phyloP scores from a whole-genome alignment of 2,888 invertebrate species.

The Serripes groenlandicus region DNA sequence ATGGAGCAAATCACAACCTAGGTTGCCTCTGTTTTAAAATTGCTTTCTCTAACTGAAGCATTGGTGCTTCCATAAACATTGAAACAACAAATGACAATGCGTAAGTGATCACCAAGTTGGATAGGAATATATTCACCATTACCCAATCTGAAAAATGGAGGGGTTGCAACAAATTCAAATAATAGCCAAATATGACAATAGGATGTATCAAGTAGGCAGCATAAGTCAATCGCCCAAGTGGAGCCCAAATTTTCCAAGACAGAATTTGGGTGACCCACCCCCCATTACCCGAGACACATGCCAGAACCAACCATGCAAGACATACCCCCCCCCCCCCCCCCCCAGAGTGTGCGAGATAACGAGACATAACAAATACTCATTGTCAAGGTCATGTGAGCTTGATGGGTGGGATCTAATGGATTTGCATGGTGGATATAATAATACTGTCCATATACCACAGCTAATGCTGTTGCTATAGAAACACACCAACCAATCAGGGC shows the following conservation, averaged over 20 bases:
- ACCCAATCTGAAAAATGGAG: conserved; percentile 62
- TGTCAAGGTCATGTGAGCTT: conserved; percentile 59
- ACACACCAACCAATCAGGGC: conserved; percentile 78
- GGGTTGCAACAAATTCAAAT: conserved; percentile 47
- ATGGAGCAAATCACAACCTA: neutral
- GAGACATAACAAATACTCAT: conserved; percentile 85
- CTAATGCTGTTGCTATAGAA: conserved; percentile 71
- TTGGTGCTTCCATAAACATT: conserved; percentile 72
- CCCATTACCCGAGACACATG: conserved; percentile 86
- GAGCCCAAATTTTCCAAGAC: conserved; percentile 93
- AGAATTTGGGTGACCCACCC: conserved; percentile 92
- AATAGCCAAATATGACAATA: conserved; percentile 68
- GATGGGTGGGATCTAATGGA: conserved; percentile 41
- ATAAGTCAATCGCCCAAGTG: conserved; percentile 96
- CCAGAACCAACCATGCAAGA: conserved; percentile 88
- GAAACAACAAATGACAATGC: conserved; percentile 64
- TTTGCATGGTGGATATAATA: conserved; percentile 71
- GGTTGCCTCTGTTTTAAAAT: neutral
- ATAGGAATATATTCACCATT: conserved; percentile 56
- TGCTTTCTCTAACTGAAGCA: conserved; percentile 69
- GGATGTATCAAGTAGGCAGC: conserved; percentile 92
- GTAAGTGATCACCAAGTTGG: conserved; percentile 65
- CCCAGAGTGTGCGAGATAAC: conserved; percentile 87
- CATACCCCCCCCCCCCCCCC: conserved; percentile 75
- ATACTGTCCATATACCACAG: conserved; percentile 82